Evolutionary conservation across 2,888 invertebrate genomes (phyloP).

Genomic region (Harpalus rubripes): DNA sequence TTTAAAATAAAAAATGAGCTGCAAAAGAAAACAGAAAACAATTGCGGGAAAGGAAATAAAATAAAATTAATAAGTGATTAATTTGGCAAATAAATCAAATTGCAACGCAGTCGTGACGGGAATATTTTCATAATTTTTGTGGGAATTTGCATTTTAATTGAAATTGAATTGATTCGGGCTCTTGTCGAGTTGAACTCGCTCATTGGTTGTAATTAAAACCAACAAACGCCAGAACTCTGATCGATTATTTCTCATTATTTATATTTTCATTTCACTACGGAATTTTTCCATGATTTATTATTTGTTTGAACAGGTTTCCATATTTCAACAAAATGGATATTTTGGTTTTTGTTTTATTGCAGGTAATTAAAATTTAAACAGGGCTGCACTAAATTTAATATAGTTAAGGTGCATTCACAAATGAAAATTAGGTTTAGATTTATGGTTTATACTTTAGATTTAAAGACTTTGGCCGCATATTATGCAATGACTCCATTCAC

Average conservation of each 20-base stretch:
- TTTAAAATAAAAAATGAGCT: constrained; percentile 37
- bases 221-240: constrained; percentile 23
- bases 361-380: constrained; percentile 1
- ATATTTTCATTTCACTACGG: constrained; percentile 38
- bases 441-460: too few species aligned
- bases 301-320: constrained; percentile 38
- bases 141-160: constrained; percentile 71
- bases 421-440: too few species aligned
- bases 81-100: constrained; percentile 59
- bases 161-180: constrained; percentile 70
- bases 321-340: constrained; percentile 6
- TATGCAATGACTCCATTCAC: too few species aligned
- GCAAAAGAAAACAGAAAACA: constrained; percentile 21
- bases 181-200: constrained; percentile 47
- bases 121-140: constrained; percentile 63
- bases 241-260: constrained; percentile 57
- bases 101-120: constrained; percentile 52
- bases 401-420: too few species aligned
- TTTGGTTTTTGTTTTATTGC: neutral
- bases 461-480: too few species aligned
- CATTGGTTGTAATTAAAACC: constrained; percentile 53
- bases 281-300: constrained; percentile 52
- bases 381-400: neutral
- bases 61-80: constrained; percentile 47
- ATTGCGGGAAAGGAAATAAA: constrained; percentile 17